Evolutionary conservation across 1,140 invertebrate genomes (phyloP), one percentile per base, ranked within the genome.

Genomic region (Acromyrmex heyeri): DNA sequence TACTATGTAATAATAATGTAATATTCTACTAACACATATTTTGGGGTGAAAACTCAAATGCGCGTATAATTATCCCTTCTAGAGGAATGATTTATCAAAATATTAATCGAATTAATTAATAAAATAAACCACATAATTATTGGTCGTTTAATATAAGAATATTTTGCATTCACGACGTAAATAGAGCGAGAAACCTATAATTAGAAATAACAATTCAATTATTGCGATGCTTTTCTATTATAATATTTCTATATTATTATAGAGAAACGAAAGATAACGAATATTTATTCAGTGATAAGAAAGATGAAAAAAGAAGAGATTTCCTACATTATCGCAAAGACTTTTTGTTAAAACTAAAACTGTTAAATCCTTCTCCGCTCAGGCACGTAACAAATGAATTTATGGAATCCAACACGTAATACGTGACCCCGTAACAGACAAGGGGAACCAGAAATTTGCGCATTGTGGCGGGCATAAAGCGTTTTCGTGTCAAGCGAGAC

Each of bases 1-100:
- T 70, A 65, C 64, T 70, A 69, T 81, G 65, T 70, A 70, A 69
- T 70, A 81, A 81, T 81, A 50, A 83, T 75, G 67, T 73, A 83
- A 73, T 61, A 50, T 34, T 57, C n/a, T 14, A 34, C 18, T 75
- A 53, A 53, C 38, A 50, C 38, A 48, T 48, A 73, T 83, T 75
- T 75, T 18, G 67, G 50, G 44, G 16, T 48, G 70, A 72, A 72
- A 82, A 73, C 3, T 48, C 16, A 16, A 10, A 48, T 18, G 10
- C 14, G 27, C 12, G 30, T 18, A 4, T 3, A 55, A 48, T 83
- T 81, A 44, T 69, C 30, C 3, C 12, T 72, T 59, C 4, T 8
- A 16, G 38, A 18, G 14, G 8, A 48, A 73, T 61, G 24, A 55
- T 70, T 81, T 55, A 38, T 67, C 30, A 14, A 18, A 55, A 70